Evolutionary conservation across 2,797 vertebrate genomes (phyloP).

Genomic region (Acrossocheilus wenchowensis): DNA sequence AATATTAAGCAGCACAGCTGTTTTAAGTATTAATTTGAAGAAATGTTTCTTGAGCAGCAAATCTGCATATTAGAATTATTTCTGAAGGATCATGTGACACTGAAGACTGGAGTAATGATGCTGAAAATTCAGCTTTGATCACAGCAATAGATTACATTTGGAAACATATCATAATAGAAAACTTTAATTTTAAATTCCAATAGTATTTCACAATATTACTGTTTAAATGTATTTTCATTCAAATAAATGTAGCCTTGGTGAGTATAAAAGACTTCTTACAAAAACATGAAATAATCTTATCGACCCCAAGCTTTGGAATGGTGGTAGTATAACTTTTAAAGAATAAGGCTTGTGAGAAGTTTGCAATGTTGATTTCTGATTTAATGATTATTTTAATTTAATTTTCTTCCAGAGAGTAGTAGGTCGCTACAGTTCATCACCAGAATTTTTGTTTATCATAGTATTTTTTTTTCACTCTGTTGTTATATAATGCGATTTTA

Average conservation of each 20-base stretch:
- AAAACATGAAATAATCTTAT: neutral
- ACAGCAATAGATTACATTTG: neutral
- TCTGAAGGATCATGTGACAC: neutral
- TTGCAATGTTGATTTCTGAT: neutral
- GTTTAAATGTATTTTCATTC: neutral
- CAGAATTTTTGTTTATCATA: neutral
- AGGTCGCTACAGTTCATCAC: neutral
- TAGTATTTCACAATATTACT: neutral
- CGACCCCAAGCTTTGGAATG: no score
- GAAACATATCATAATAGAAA: neutral
- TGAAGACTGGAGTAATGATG: neutral
- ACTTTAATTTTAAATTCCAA: no score
- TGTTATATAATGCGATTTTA: neutral
- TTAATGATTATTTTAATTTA: no score
- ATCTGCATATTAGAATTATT: neutral
- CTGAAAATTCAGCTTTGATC: neutral
- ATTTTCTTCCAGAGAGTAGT: neutral
- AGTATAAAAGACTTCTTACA: neutral
- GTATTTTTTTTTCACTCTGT: neutral
- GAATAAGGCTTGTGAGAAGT: neutral
- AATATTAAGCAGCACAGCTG: neutral
- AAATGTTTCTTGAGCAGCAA: neutral
- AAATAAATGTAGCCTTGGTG: neutral
- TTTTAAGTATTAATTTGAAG: neutral
- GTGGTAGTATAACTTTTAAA: neutral